phyloP scores from a whole-genome alignment of 2,888 invertebrate species.

The Mesorhabditis belari region DNA sequence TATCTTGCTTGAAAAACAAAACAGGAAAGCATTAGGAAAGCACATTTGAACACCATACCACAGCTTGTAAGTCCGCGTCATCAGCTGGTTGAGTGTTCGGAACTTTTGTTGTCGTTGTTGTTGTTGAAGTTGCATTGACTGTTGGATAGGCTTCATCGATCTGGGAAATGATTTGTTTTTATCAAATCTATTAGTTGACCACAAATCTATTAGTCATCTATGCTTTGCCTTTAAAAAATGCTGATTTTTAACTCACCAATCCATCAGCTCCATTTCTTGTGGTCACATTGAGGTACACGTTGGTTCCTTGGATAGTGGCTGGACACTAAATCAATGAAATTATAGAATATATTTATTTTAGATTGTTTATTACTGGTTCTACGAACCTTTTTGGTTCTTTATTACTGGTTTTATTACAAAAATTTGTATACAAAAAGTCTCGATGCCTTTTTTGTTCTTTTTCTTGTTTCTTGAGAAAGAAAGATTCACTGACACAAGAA shows the following conservation, averaged over 20 bases:
- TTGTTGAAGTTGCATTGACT: constrained; percentile 4
- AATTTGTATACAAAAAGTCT: too few relatives aligned
- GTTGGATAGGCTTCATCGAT: constrained; percentile 6
- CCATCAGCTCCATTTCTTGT: too few relatives aligned
- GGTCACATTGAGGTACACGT: constrained; percentile 14
- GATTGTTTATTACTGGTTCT: too few relatives aligned
- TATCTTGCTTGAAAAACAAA: too few relatives aligned
- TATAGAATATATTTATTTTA: background rate
- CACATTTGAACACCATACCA: background rate
- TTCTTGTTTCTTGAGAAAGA: too few relatives aligned
- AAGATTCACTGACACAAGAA: too few relatives aligned
- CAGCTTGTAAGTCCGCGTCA: constrained; percentile 17
- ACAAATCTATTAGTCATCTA: constrained; percentile 42
- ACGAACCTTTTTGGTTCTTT: too few relatives aligned
- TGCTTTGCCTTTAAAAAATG: constrained; percentile 15
- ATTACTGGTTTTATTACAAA: too few relatives aligned
- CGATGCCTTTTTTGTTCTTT: too few relatives aligned
- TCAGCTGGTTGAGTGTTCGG: constrained; percentile 28
- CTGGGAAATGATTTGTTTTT: background rate
- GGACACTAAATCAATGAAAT: constrained; percentile 6
- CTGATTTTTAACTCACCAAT: background rate
- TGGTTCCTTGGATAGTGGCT: constrained; percentile 11
- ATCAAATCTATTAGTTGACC: constrained; percentile 34
- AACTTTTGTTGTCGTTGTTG: constrained; percentile 16
- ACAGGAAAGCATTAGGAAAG: too few relatives aligned